A percentile compares a stretch with the other conserved stretches of the same genome.
phyloP scores from a whole-genome alignment of 1,140 invertebrate species.

The Ridgeia piscesae region DNA sequence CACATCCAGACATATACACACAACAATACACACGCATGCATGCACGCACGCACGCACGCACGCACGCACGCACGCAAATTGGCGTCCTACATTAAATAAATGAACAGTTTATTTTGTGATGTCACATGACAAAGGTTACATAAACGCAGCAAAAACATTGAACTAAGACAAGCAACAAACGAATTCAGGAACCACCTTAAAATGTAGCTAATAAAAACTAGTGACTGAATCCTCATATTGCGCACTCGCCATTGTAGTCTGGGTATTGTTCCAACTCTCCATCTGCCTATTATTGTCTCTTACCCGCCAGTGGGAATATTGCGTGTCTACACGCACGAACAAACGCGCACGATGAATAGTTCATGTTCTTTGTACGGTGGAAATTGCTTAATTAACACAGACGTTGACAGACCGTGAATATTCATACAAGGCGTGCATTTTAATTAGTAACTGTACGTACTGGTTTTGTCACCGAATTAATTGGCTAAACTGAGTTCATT shows the following conservation, averaged over 20 bases:
- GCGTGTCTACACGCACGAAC: too few relatives aligned
- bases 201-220: too few relatives aligned
- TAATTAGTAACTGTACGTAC: neutral
- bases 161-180: too few relatives aligned
- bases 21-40: too few relatives aligned
- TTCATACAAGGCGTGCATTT: neutral
- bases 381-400: neutral
- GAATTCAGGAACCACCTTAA: too few relatives aligned
- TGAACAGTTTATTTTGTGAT: too few relatives aligned
- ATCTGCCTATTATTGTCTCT: neutral
- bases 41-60: neutral
- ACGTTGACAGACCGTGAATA: neutral
- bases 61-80: neutral
- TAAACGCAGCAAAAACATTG: too few relatives aligned
- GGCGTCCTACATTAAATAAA: too few relatives aligned
- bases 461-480: neutral
- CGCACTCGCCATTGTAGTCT: too few relatives aligned
- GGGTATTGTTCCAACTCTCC: neutral
- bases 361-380: neutral
- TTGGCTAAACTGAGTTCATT: neutral
- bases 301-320: neutral
- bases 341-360: neutral
- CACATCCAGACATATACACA: too few relatives aligned
- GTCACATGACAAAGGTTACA: too few relatives aligned
- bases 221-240: too few relatives aligned